These are phyloP conservation scores for Cladorhizidae sp. DNA, from an alignment of 37 sponge, comb jelly and placozoan species.

Conservation along the genomic window DNA sequence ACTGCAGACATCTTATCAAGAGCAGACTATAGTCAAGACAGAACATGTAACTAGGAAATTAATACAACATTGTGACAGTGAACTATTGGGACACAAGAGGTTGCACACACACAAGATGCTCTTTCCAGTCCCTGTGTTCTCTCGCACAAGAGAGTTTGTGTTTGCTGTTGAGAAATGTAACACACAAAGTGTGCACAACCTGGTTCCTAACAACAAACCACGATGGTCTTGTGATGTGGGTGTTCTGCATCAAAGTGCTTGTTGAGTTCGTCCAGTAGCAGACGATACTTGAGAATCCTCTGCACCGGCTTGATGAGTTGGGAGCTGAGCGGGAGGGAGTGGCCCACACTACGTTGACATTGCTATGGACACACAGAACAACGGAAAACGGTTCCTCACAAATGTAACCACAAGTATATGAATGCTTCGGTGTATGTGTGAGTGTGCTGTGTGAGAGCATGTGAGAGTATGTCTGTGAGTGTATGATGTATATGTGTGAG, in stretches of 20 bases:
- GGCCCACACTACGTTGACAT: constrained; percentile 44
- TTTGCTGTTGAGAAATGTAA: no score
- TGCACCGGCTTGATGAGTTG: constrained; percentile 72
- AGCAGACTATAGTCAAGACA: constrained; percentile 13
- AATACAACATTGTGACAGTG: no score
- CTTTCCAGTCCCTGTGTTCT: no score
- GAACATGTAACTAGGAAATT: no score
- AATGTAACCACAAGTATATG: neutral
- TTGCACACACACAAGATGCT: no score
- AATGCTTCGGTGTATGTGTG: neutral
- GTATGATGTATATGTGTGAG: no score
- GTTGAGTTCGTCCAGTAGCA: constrained; percentile 47
- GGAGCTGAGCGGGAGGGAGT: constrained; percentile 60
- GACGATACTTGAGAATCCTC: constrained; percentile 54
- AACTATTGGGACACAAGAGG: no score
- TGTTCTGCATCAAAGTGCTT: constrained; percentile 35
- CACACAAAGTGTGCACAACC: no score
- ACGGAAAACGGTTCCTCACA: neutral
- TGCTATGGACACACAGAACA: constrained; percentile 25
- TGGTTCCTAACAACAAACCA: constrained; percentile 1
- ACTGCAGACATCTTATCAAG: constrained; percentile 40
- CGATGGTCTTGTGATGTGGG: neutral
- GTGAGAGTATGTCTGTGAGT: no score
- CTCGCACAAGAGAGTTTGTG: no score
- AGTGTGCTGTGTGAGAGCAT: no score